Conservation (phyloP, 2,888 invertebrate species). For the Netelia inedita region DNA sequence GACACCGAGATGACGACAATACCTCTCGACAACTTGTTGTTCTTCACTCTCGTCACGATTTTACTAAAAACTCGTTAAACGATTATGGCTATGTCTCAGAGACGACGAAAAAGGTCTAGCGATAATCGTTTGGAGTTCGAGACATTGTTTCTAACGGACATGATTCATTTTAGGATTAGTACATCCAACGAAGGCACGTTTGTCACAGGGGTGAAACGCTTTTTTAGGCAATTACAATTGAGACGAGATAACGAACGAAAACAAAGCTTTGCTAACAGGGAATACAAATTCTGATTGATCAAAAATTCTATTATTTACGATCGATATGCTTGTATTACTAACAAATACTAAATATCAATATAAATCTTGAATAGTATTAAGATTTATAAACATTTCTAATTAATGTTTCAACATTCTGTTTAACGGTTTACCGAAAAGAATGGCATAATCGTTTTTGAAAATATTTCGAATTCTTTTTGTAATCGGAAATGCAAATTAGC, state of each 20-base stretch:
- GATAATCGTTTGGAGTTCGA: neutral
- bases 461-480: neutral
- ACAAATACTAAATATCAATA: no score
- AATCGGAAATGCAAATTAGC: neutral
- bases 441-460: neutral
- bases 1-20: constrained; percentile 30
- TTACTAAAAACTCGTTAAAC: neutral
- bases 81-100: no score
- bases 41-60: neutral
- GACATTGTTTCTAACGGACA: neutral
- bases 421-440: neutral
- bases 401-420: neutral
- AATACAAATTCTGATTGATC: no score
- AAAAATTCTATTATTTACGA: no score
- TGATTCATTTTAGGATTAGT: neutral
- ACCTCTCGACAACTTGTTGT: constrained; percentile 19
- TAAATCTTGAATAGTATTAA: no score
- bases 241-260: neutral
- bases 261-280: no score
- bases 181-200: neutral
- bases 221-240: neutral
- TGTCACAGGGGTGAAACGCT: neutral
- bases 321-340: no score
- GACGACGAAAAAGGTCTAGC: neutral
- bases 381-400: neutral